Percentiles rank a stretch among this genome's conserved stretches.
Conservation (phyloP, 2,113 vertebrate genomes). For the Clarias batrachus region DNA sequence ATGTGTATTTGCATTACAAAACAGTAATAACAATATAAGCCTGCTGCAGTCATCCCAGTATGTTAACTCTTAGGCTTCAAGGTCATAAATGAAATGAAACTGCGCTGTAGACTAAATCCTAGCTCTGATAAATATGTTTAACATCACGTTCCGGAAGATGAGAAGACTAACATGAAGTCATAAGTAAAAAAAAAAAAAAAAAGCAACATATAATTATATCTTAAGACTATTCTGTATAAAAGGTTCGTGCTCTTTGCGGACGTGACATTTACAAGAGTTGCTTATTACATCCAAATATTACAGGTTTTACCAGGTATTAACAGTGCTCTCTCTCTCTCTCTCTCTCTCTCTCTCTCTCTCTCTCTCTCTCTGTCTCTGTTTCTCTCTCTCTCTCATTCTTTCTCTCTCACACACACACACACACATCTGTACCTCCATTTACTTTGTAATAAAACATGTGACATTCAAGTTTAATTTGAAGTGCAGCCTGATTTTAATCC, state of each 20-base stretch:
- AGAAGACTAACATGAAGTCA: conserved; percentile 53
- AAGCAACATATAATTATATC: conserved; percentile 61
- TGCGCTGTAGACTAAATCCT: neutral
- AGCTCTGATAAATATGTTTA: conserved; percentile 50
- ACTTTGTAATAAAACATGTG: conserved; percentile 70
- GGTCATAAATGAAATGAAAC: conserved; percentile 5
- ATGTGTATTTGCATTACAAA: neutral
- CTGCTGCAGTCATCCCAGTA: neutral
- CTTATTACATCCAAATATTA: conserved; percentile 60
- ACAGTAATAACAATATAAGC: neutral
- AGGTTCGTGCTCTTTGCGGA: conserved; percentile 61
- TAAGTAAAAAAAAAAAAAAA: conserved; percentile 62
- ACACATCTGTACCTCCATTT: conserved; percentile 49
- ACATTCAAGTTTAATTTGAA: conserved; percentile 73
- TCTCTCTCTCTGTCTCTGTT: conserved; percentile 8
- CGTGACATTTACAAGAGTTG: conserved; percentile 68
- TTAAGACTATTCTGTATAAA: conserved; percentile 58
- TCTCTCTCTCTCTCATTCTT: neutral
- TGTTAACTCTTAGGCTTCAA: conserved; percentile 8
- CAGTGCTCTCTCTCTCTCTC: conserved; percentile 47
- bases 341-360: conserved; percentile 41
- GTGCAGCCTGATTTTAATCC: conserved; percentile 61
- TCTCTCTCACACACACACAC: conserved; percentile 8
- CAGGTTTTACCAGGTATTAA: conserved; percentile 58
- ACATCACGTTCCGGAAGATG: conserved; percentile 49